phyloP scores from a whole-genome alignment of 23 tunicate genomes.

The Trididemnum clinides region DNA sequence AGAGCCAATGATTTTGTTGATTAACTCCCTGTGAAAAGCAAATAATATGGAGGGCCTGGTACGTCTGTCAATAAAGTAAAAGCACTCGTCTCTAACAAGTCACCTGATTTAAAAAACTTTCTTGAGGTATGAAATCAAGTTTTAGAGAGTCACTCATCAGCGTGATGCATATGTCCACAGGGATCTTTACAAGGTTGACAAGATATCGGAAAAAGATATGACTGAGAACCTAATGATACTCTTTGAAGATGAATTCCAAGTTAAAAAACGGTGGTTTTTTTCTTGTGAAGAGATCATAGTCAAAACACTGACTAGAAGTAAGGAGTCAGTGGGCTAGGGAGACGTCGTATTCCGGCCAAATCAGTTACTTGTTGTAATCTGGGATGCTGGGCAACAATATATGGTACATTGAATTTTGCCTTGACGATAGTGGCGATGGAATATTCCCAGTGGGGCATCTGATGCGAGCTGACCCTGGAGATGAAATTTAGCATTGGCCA shows the following conservation, averaged over 20 bases:
- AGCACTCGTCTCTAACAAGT: not conserved
- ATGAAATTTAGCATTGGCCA: slow-evolving; percentile 9
- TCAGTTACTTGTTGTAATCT: not conserved
- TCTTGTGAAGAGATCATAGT: slow-evolving; percentile 2
- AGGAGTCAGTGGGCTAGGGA: not conserved
- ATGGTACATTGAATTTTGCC: slow-evolving; percentile 1
- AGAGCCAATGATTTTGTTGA: slow-evolving; percentile 4
- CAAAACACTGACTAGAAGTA: not conserved
- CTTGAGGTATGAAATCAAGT: slow-evolving; percentile 2
- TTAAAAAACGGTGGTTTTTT: not conserved
- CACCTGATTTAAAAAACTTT: not conserved
- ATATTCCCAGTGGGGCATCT: slow-evolving; percentile 1
- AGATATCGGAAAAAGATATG: not conserved
- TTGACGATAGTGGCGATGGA: slow-evolving; percentile 4
- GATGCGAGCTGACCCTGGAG: not conserved
- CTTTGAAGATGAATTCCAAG: not conserved
- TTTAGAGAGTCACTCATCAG: not conserved
- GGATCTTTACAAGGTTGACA: not conserved
- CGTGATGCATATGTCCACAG: not conserved
- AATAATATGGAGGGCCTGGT: not conserved
- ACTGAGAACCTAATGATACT: not conserved
- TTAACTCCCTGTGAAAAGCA: not conserved
- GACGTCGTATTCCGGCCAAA: not conserved
- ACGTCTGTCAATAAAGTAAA: not conserved
- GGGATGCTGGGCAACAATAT: not conserved